Base-by-base conservation (phyloP, 2,113 vertebrate genomes). In the Aegypius monachus region DNA sequence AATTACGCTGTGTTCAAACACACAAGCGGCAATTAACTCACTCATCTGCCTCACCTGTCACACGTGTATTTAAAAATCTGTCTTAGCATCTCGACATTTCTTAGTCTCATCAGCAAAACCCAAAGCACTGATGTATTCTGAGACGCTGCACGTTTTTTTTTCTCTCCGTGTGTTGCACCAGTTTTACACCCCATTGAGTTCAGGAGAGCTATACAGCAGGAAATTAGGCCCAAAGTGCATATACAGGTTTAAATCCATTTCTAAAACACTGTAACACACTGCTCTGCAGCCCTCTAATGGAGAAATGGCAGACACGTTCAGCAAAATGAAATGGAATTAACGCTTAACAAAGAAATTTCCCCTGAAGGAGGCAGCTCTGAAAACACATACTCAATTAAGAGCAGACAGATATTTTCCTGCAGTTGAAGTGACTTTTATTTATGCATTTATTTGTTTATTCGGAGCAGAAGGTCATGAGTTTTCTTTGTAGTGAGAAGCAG, bases 251-350 rank as follows among this genome's bases (percentile, higher is more conserved):
- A 84, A 95, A 94, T 85, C 58, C 0, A 0, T 38, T 86, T 68
- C 74, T 62, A 73, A 95, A 95, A 32, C 73, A 56, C 27, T 58
- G 67, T 74, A 96, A 67, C 80, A 84, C 86, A 97, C 90, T 61
- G 77, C 94, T 97, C 94, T 95, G 96, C 95, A 96, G 92, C 96
- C 94, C 92, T 96, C 96, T 97, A 95, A 95, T 97, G 97, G 94
- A 97, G 95, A 89, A 89, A 87, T 58, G 83, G 88, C 96, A 97
- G 94, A 29, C 59, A 81, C 5, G 0, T 52, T 90, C 90, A 81
- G 81, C 73, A 84, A 75, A 91, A 93, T 45, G 16, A 88, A 94
- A 96, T 29, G 40, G 70, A 95, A 95, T 95, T 81, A 91, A 86
- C 3, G 18, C 47, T 48, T 72, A 89, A 95, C 90, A 96, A 97